Evolutionary conservation across 1,140 invertebrate species (phyloP), one percentile per base, ranked within the genome.

Genomic region (Caenorhabditis brenneri): DNA sequence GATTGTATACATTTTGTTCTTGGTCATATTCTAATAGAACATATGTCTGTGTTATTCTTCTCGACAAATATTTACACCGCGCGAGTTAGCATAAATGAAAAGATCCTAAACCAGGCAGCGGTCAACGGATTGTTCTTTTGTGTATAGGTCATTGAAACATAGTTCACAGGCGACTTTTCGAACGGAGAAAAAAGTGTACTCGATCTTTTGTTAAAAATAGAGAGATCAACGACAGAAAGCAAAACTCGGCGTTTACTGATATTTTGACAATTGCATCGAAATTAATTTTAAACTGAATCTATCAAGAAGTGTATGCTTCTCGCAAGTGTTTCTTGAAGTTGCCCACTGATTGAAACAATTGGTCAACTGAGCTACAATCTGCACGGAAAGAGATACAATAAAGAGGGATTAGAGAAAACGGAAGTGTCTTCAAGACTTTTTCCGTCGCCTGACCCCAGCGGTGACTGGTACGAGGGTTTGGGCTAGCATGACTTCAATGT

Each of bases 381-480:
- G 27, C 49, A 86, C 36, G 51, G 24, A 31, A 65, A 87, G 48
- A 87, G 36, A 22, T 19, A 27, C 65, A n/a, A n/a, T n/a, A 65
- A 36, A 65, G 31, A 2, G 31, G 19, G 29, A 15, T 29, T 4
- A n/a, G 24, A 24, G 19, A 55, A 29, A 10, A 16, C 24, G 22
- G 12, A 10, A 65, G 36, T 33, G 58, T 65, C 36, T 65, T 33
- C 58, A n/a, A 19, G 58, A 36, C 10, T 16, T 22, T 65, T 29
- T 65, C 36, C 29, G 36, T 65, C 58, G 58, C 24, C 36, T 65
- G 58, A 79, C 74, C 39, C 74, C 9, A 15, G 39, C 5, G 48
- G 10, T 27, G 24, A 12, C 10, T 79, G 46, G 39, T 12, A 46
- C 46, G 22, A 10, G n/a, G 48, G 19, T 1, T 48, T 48, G 9